Base-by-base conservation (phyloP, 2,888 invertebrate species). In the Litoditis marina region DNA sequence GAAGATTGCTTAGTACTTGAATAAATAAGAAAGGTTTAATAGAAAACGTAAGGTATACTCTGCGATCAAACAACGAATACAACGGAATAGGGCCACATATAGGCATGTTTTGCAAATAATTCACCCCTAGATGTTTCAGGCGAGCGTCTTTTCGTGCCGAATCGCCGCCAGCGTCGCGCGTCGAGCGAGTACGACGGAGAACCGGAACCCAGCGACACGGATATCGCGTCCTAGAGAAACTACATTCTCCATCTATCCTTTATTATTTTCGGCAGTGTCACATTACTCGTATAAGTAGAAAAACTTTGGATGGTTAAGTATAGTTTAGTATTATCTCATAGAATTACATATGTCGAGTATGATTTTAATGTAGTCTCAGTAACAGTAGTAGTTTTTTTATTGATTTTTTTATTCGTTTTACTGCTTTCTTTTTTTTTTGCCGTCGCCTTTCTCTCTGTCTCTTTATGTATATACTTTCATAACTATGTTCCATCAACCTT, bases 71-170 rank as follows among this genome's bases (percentile, higher is more conserved):
- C 44, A 44, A 25, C 8, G 44, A 44, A 44, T n/a, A n/a, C n/a
- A n/a, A 25, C 44, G n/a, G n/a, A n/a, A n/a, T n/a, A n/a, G n/a
- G n/a, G n/a, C n/a, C n/a, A n/a, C n/a, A n/a, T n/a, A n/a, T n/a
- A n/a, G n/a, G n/a, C n/a, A n/a, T n/a, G n/a, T n/a, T n/a, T n/a
- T n/a, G n/a, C n/a, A n/a, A n/a, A n/a, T n/a, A n/a, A n/a, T n/a
- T n/a, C n/a, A n/a, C n/a, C n/a, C 69, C n/a, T n/a, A n/a, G n/a
- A n/a, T 13, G 78, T 77, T 49, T 66, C 66, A 58, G 73, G 69
- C 60, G 78, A 78, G 56, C 66, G 69, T 44, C 63, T 78, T 42
- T 78, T 79, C 53, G 73, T 78, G 19, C 76, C 79, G 22, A 66
- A 67, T 42, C 63, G 77, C 2, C 67, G 73, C 49, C 61, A 68